A percentile compares a stretch with the other conserved stretches of the same genome.
phyloP scores from a whole-genome alignment of 1,140 invertebrate genomes.

The Matsumurasca onukii region DNA sequence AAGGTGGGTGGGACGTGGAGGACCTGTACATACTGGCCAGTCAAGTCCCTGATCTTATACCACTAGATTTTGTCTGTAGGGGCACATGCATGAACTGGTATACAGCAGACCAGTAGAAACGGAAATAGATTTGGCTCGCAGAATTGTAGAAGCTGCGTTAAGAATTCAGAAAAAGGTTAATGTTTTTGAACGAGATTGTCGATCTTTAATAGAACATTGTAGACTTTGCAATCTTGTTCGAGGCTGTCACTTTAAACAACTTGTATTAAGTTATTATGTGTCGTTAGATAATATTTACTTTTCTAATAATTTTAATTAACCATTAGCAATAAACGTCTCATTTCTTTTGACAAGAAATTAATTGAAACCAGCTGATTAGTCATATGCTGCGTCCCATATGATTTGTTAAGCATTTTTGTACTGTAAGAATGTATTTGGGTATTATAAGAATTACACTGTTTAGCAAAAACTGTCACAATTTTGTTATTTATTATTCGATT shows the following conservation, averaged over 20 bases:
- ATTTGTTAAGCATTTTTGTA: too few relatives aligned
- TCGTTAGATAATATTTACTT: too few relatives aligned
- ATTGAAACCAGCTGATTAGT: too few relatives aligned
- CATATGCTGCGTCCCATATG: too few relatives aligned
- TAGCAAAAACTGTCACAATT: too few relatives aligned
- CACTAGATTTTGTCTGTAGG: not conserved
- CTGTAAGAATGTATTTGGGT: too few relatives aligned
- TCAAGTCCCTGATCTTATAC: not conserved
- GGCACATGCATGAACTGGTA: not conserved
- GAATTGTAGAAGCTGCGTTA: not conserved
- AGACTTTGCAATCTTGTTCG: not conserved
- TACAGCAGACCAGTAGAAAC: not conserved
- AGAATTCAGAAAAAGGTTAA: not conserved
- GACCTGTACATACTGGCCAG: not conserved
- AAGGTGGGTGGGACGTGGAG: not conserved
- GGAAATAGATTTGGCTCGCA: not conserved
- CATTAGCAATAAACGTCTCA: too few relatives aligned
- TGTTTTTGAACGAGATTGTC: not conserved
- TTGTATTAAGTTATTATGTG: not conserved
- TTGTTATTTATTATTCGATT: too few relatives aligned
- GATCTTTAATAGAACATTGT: not conserved
- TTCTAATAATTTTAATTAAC: too few relatives aligned
- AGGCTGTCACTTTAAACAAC: not conserved
- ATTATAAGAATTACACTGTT: too few relatives aligned
- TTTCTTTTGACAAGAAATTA: too few relatives aligned